Evolutionary conservation across 1,140 invertebrate genomes (phyloP).

Genomic region (Tyrophagus putrescentiae): DNA sequence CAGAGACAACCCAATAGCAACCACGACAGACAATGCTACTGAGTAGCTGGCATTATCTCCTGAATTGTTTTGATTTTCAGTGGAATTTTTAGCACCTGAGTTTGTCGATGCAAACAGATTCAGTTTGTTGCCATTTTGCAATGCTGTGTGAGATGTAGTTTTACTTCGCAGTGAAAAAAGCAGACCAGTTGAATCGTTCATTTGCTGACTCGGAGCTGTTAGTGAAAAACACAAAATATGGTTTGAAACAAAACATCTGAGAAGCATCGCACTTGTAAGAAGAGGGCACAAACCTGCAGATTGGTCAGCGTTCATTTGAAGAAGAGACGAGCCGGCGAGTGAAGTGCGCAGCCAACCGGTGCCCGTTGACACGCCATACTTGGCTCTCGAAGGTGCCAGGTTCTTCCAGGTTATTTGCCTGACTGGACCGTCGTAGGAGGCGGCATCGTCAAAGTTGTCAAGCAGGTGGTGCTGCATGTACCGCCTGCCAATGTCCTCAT

Average conservation of each 20-base stretch:
- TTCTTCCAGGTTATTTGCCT: slow-evolving; percentile 20
- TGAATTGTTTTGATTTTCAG: neutral
- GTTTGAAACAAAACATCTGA: neutral
- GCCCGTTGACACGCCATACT: neutral
- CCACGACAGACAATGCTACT: slow-evolving; percentile 70
- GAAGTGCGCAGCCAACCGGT: neutral
- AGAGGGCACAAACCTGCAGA: neutral
- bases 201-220: neutral
- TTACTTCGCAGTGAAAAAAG: neutral
- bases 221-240: neutral
- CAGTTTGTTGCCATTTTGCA: neutral
- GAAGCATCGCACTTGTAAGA: too few relatives aligned
- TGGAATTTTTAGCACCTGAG: neutral
- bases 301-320: neutral
- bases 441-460: slow-evolving; percentile 42
- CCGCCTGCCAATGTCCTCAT: slow-evolving; percentile 34
- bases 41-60: slow-evolving; percentile 51
- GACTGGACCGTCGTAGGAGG: slow-evolving; percentile 36
- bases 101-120: neutral
- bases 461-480: slow-evolving; percentile 69
- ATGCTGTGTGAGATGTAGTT: slow-evolving; percentile 10
- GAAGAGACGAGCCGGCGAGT: neutral
- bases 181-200: neutral
- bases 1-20: slow-evolving; percentile 73
- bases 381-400: neutral